A percentile compares a stretch with the other conserved stretches of the same genome.
Evolutionary conservation across 1,140 invertebrate genomes (phyloP).

Genomic region (Teleogryllus occipitalis): DNA sequence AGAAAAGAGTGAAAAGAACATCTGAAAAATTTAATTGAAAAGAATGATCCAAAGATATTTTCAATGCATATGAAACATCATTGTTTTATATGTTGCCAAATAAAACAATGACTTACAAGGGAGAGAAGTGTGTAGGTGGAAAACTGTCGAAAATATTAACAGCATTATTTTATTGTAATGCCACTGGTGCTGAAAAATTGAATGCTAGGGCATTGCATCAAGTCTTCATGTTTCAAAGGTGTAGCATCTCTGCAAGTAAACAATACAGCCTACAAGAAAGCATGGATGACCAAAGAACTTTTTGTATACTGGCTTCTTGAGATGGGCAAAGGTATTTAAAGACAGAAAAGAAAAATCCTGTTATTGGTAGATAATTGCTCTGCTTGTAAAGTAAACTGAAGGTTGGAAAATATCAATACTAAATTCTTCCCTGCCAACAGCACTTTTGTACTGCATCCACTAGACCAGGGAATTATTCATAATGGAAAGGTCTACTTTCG

Average conservation of each 20-base stretch:
- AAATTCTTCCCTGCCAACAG: too few relatives aligned
- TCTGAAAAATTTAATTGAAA: not conserved
- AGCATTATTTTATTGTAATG: slow-evolving; percentile 18
- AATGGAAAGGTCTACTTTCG: too few relatives aligned
- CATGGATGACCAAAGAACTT: slow-evolving; percentile 18
- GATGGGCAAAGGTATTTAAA: too few relatives aligned
- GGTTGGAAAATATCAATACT: too few relatives aligned
- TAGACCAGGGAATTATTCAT: too few relatives aligned
- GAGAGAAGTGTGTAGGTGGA: slow-evolving; percentile 9
- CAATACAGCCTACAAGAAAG: not conserved
- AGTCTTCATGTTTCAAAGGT: not conserved
- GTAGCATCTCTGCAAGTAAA: slow-evolving; percentile 10
- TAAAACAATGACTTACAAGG: slow-evolving; percentile 10
- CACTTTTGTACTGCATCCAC: too few relatives aligned
- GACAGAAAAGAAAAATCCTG: too few relatives aligned
- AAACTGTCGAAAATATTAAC: slow-evolving; percentile 3
- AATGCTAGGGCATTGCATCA: not conserved
- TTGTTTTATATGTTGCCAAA: not conserved
- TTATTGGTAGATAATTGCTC: too few relatives aligned
- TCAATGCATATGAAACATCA: slow-evolving; percentile 6
- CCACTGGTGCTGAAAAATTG: slow-evolving; percentile 8
- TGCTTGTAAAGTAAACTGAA: too few relatives aligned
- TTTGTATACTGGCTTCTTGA: slow-evolving; percentile 12
- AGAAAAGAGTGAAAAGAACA: not conserved
- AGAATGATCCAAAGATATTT: slow-evolving; percentile 2